A percentile compares a stretch with the other conserved stretches of the same genome.
These are phyloP conservation scores for Alosa alosa DNA, from an alignment of 2,113 vertebrate genomes.

Conservation along the genomic window DNA sequence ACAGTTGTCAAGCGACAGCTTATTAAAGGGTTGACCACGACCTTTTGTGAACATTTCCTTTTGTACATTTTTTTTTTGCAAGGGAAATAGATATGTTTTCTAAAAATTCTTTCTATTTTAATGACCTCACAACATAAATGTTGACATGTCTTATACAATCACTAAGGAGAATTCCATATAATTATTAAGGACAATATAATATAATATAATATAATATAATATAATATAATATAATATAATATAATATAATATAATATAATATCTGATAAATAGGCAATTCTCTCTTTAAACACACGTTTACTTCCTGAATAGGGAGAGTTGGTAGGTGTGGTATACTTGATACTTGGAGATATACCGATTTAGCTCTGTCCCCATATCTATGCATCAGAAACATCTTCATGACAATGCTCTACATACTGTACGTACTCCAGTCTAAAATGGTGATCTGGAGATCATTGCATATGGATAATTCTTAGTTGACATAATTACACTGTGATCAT, in stretches of 20 bases:
- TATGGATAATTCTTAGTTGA: not conserved
- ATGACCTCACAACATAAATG: slow-evolving; percentile 31
- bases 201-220: not conserved
- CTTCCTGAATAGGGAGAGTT: not conserved
- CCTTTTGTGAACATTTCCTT: not conserved
- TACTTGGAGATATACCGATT: not conserved
- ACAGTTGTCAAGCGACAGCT: not conserved
- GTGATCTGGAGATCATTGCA: not conserved
- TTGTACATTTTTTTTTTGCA: not conserved
- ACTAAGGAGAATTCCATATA: not conserved
- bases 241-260: not conserved
- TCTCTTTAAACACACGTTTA: not conserved
- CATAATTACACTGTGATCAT: not conserved
- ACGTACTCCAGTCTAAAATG: not conserved
- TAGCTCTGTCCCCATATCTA: not conserved
- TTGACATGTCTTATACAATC: not conserved
- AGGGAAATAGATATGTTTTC: slow-evolving; percentile 12
- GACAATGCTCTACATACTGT: not conserved
- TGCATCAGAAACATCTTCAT: not conserved
- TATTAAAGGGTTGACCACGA: not conserved
- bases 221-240: not conserved
- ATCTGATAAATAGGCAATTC: not conserved
- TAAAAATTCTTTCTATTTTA: not conserved
- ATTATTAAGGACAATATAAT: not conserved
- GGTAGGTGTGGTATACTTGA: not conserved